phyloP scores from a whole-genome alignment of 2,113 vertebrate species.

The Podarcis muralis region DNA sequence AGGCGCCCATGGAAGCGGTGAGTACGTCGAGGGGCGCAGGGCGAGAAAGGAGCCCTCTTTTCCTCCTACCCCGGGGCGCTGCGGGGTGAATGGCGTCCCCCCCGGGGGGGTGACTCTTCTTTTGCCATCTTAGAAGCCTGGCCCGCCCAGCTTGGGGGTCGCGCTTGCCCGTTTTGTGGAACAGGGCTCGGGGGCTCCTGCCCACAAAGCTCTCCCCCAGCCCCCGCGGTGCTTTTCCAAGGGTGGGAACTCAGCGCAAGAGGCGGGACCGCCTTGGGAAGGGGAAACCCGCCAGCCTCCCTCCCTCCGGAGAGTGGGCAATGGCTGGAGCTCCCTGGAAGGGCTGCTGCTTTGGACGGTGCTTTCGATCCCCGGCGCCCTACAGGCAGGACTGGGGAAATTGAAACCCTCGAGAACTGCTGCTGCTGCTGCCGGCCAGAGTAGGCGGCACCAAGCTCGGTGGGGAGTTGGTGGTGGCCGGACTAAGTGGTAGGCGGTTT shows the following conservation, averaged over 20 bases:
- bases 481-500: no score
- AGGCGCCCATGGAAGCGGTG: slow-evolving; percentile 25
- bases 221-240: neutral
- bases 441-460: no score
- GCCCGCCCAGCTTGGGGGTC: no score
- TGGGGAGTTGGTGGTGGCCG: no score
- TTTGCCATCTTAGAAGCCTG: no score
- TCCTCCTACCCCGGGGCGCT: no score
- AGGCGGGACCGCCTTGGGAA: neutral
- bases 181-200: no score
- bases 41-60: neutral
- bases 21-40: neutral
- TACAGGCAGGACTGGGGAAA: neutral
- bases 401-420: neutral
- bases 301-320: neutral
- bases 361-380: no score
- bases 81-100: neutral
- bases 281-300: neutral
- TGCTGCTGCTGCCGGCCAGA: no score
- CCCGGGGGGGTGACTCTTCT: no score
- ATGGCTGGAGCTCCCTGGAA: neutral
- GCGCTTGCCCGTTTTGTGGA: no score
- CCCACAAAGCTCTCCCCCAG: no score
- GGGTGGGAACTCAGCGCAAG: neutral
- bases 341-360: neutral